Conservation (phyloP, 2,888 invertebrate species). For the Dolichomitus sp. region DNA sequence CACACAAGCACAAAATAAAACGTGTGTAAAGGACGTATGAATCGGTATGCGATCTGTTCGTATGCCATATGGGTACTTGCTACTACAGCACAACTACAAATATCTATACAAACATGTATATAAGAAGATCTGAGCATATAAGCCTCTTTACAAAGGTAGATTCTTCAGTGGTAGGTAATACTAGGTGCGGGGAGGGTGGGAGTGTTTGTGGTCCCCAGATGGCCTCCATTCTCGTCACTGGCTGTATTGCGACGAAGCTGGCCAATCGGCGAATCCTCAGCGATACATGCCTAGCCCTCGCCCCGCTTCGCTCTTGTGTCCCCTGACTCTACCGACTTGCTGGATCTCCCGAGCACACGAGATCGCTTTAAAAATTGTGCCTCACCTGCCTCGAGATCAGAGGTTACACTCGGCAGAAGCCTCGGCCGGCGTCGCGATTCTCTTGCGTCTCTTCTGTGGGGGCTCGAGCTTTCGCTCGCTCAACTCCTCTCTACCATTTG, state of each 20-base stretch:
- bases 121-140: neutral
- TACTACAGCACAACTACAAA: conserved; percentile 4
- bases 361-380: conserved; percentile 78
- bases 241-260: conserved; percentile 77
- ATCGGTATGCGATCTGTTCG: conserved; percentile 11
- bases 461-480: conserved; percentile 34
- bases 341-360: conserved; percentile 72
- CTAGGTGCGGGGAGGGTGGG: conserved; percentile 64
- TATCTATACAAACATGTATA: neutral
- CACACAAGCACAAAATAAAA: neutral
- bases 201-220: conserved; percentile 78
- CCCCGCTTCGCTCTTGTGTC: conserved; percentile 75
- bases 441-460: conserved; percentile 49
- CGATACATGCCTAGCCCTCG: conserved; percentile 63
- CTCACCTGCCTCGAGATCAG: conserved; percentile 80
- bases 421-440: conserved; percentile 57
- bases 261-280: conserved; percentile 76
- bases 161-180: conserved; percentile 40
- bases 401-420: conserved; percentile 73
- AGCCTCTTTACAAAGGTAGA: conserved; percentile 29
- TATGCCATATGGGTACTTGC: neutral
- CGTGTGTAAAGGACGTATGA: conserved; percentile 11
- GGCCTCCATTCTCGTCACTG: conserved; percentile 82
- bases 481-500: conserved; percentile 10
- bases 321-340: conserved; percentile 58